Evolutionary conservation across 2,113 vertebrate species (phyloP).

Genomic region (Thalassoma bifasciatum): DNA sequence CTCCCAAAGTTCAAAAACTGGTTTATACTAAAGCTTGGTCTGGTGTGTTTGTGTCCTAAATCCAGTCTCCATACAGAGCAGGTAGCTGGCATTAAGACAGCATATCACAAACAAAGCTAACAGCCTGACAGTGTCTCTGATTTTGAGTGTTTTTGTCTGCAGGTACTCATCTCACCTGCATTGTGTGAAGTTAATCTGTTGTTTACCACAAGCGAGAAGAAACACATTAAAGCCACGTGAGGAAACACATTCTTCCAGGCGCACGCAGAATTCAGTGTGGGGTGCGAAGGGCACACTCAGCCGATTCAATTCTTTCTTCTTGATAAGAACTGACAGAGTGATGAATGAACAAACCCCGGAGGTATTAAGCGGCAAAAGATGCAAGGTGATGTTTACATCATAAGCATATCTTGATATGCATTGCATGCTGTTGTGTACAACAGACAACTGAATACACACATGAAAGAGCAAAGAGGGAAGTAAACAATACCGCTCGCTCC

Average conservation of each 20-base stretch:
- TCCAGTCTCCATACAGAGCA: constrained; percentile 10
- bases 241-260: constrained; percentile 29
- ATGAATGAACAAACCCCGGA: constrained; percentile 71
- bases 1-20: not conserved
- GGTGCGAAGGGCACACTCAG: constrained; percentile 62
- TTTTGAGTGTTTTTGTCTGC: not conserved
- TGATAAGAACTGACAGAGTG: constrained; percentile 77
- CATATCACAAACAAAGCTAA: constrained; percentile 8
- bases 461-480: constrained; percentile 16
- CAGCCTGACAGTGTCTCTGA: constrained; percentile 18
- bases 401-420: constrained; percentile 64
- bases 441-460: constrained; percentile 20
- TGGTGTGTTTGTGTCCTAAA: not conserved
- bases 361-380: constrained; percentile 57
- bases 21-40: not conserved
- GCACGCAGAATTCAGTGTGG: constrained; percentile 14
- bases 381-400: constrained; percentile 71
- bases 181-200: constrained; percentile 51
- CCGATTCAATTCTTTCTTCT: constrained; percentile 56
- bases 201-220: constrained; percentile 37
- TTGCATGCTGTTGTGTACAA: constrained; percentile 14
- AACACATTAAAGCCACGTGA: constrained; percentile 52
- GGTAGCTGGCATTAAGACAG: not conserved
- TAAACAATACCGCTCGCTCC: constrained; percentile 39
- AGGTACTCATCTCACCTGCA: constrained; percentile 6